A percentile compares a stretch with the other conserved stretches of the same genome.
Conservation (phyloP, 2,113 vertebrate species). For the Calidris pygmaea region DNA sequence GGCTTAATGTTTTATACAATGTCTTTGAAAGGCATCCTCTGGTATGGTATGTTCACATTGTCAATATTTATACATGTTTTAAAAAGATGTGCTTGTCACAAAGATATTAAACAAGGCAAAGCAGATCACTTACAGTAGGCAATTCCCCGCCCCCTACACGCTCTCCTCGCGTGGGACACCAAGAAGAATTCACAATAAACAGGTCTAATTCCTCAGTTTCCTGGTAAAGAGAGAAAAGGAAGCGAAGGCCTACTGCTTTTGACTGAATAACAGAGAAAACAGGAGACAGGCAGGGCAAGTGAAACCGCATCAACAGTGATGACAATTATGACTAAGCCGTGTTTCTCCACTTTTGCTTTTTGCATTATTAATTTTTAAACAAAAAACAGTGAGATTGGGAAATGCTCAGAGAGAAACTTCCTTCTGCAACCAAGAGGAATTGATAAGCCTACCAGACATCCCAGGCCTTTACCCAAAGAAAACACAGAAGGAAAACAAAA, state of each 20-base stretch:
- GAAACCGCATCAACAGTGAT: neutral
- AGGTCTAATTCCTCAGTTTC: neutral
- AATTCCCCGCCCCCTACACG: neutral
- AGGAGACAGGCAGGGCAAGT: neutral
- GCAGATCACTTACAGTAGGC: neutral
- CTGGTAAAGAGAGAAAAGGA: neutral
- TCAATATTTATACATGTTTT: neutral
- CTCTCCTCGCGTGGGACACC: neutral
- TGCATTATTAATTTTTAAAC: neutral
- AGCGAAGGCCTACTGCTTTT: neutral
- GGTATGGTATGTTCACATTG: neutral
- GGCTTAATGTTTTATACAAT: neutral
- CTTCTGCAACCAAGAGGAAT: neutral
- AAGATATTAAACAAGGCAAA: neutral
- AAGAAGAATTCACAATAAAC: neutral
- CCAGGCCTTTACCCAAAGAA: neutral
- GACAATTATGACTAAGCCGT: neutral
- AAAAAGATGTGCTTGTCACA: neutral
- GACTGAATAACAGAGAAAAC: neutral
- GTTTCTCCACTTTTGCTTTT: neutral
- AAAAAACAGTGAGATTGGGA: neutral
- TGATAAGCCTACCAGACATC: constrained; percentile 16
- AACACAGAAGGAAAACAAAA: neutral
- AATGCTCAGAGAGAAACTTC: neutral
- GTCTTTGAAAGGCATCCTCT: neutral